Percentiles rank a stretch among this genome's conserved stretches.
phyloP scores from a whole-genome alignment of 1,140 invertebrate species.

The Dinothrombium tinctorium region DNA sequence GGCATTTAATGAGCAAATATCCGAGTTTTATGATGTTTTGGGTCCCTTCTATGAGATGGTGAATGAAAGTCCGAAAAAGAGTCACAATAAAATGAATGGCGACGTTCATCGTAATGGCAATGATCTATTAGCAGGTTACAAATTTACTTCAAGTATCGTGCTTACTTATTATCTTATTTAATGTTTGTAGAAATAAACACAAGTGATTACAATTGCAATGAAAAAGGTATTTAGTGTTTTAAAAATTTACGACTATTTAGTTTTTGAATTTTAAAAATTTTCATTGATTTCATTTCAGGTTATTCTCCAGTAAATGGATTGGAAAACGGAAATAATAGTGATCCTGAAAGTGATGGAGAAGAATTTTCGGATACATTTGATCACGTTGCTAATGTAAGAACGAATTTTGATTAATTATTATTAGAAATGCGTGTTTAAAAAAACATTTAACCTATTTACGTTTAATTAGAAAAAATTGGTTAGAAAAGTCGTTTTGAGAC shows the following conservation, averaged over 20 bases:
- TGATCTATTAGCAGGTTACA: too few species aligned
- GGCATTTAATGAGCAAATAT: constrained; percentile 28
- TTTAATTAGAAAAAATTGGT: neutral
- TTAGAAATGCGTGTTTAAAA: neutral
- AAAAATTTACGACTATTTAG: too few species aligned
- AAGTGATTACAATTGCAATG: too few species aligned
- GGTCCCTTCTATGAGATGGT: constrained; percentile 29
- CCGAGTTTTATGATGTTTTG: constrained; percentile 27
- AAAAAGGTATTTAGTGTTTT: too few species aligned
- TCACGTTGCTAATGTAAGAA: neutral
- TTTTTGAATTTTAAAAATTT: too few species aligned
- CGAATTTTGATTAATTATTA: neutral
- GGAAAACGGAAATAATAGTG: neutral
- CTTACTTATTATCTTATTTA: too few species aligned
- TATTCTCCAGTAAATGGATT: too few species aligned
- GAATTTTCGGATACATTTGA: neutral
- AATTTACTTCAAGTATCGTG: too few species aligned
- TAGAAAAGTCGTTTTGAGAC: neutral
- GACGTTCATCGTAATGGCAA: too few species aligned
- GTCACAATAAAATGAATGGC: too few species aligned
- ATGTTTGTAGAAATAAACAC: too few species aligned
- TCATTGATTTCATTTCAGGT: too few species aligned
- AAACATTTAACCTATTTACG: neutral
- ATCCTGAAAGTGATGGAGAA: neutral
- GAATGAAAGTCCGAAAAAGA: neutral